Conservation (phyloP, 2,888 invertebrate genomes). For the Polyommatus iphigenia region DNA sequence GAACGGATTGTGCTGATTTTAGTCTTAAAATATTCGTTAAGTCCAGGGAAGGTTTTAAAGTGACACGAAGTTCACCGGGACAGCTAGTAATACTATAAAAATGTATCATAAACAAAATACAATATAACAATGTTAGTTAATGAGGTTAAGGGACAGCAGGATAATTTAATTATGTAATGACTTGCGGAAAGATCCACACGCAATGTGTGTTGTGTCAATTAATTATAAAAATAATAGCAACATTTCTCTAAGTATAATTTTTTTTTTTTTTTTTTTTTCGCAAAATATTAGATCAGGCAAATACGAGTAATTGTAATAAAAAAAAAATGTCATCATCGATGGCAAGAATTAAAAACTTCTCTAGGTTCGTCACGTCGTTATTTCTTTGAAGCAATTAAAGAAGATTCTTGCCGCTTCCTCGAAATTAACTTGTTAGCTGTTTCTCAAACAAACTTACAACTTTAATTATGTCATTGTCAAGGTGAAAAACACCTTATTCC, state of each 20-base stretch:
- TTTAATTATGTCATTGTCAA: constrained; percentile 25
- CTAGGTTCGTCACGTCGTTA: constrained; percentile 37
- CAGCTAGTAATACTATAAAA: too few relatives aligned
- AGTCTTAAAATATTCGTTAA: too few relatives aligned
- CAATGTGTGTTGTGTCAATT: background rate
- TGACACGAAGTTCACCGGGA: too few relatives aligned
- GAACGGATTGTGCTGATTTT: too few relatives aligned
- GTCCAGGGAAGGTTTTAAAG: too few relatives aligned
- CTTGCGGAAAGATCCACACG: background rate
- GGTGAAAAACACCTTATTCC: constrained; percentile 22
- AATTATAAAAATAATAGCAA: background rate
- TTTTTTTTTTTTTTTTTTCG: background rate
- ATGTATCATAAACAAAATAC: too few relatives aligned
- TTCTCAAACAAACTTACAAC: constrained; percentile 40
- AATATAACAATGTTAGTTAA: background rate
- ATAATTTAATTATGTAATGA: constrained; percentile 13
- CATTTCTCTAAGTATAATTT: background rate
- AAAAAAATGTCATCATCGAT: background rate
- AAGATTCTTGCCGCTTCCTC: constrained; percentile 51
- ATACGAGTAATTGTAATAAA: too few relatives aligned
- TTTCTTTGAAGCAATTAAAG: constrained; percentile 61
- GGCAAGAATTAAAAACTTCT: constrained; percentile 38
- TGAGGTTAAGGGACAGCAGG: background rate
- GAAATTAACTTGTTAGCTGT: constrained; percentile 51
- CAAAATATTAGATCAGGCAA: background rate